These are phyloP conservation scores for Perizoma affinitatum DNA, from an alignment of 2,888 invertebrate species.

Conservation along the genomic window DNA sequence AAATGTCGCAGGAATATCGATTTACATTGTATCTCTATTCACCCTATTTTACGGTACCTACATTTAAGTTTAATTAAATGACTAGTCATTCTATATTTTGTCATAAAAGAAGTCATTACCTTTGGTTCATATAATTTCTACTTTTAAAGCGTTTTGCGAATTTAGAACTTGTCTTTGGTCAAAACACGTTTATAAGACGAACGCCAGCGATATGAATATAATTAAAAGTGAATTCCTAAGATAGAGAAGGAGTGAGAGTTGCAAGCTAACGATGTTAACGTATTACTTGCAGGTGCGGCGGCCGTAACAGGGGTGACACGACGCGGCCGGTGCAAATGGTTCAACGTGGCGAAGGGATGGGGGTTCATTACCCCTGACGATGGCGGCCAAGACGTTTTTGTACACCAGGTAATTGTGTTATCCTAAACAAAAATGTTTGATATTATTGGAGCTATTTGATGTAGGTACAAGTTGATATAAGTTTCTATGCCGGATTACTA, in stretches of 20 bases:
- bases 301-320: conserved; percentile 85
- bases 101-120: too few relatives aligned
- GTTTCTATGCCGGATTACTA: too few relatives aligned
- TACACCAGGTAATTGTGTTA: conserved; percentile 91
- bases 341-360: conserved; percentile 97
- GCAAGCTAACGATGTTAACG: conserved; percentile 37
- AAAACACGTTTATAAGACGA: too few relatives aligned
- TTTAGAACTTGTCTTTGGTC: too few relatives aligned
- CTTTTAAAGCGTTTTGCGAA: too few relatives aligned
- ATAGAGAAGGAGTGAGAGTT: conserved; percentile 25
- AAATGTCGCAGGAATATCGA: too few relatives aligned
- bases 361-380: conserved; percentile 96
- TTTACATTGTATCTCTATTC: too few relatives aligned
- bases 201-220: not conserved
- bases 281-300: conserved; percentile 65
- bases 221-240: conserved; percentile 26
- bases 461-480: too few relatives aligned
- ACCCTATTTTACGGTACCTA: too few relatives aligned
- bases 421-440: conserved; percentile 19
- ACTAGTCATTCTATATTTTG: too few relatives aligned
- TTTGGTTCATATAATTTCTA: too few relatives aligned
- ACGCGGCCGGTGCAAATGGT: conserved; percentile 96
- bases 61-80: too few relatives aligned
- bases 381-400: conserved; percentile 95
- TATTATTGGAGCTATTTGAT: conserved; percentile 10